Percentiles rank a stretch among this genome's conserved stretches.
phyloP scores from a whole-genome alignment of 1,140 invertebrate genomes.

The Laupala kohalensis region DNA sequence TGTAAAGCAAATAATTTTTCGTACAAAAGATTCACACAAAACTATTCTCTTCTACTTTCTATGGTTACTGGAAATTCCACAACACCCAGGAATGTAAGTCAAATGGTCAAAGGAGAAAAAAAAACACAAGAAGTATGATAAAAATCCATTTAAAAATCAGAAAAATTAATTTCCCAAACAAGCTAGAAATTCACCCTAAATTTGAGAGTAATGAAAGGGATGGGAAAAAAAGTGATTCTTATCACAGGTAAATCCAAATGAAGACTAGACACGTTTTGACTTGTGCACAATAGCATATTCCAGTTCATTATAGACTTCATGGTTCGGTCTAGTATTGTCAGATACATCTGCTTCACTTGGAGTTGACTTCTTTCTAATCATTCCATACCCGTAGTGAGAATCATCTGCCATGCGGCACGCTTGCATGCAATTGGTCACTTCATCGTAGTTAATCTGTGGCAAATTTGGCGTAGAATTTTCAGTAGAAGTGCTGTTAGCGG shows the following conservation, averaged over 20 bases:
- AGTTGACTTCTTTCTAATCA: constrained; percentile 48
- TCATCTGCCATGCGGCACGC: constrained; percentile 50
- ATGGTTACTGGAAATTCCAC: no score
- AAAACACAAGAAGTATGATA: no score
- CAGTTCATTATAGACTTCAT: constrained; percentile 56
- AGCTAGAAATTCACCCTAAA: no score
- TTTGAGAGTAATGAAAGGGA: no score
- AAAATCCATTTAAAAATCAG: no score
- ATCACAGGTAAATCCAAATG: neutral
- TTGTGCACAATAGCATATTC: constrained; percentile 70
- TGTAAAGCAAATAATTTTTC: no score
- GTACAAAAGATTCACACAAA: no score
- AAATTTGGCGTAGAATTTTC: neutral
- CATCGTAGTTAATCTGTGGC: constrained; percentile 4
- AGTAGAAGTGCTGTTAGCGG: neutral
- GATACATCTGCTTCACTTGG: constrained; percentile 25
- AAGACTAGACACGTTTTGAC: constrained; percentile 53
- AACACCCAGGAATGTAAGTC: no score
- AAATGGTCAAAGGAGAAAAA: no score
- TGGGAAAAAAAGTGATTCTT: no score
- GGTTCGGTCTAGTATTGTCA: constrained; percentile 34
- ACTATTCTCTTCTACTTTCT: no score
- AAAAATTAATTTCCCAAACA: no score
- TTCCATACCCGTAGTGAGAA: constrained; percentile 61
- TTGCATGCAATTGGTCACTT: constrained; percentile 10